Conservation (phyloP, 2,888 invertebrate genomes). For the Tiphia femorata region DNA sequence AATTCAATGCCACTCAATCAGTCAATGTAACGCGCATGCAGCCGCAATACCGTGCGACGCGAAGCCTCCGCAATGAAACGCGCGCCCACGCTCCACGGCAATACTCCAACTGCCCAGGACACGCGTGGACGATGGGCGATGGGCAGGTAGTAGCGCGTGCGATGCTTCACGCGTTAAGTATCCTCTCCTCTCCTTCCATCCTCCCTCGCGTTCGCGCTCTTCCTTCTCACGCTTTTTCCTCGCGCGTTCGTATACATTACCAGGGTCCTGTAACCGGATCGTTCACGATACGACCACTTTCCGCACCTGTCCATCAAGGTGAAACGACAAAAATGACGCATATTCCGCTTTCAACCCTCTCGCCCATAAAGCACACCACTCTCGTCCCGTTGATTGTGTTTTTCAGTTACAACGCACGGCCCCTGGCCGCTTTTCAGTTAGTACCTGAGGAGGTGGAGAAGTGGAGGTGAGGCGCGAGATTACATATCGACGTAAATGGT, state of each 20-base stretch:
- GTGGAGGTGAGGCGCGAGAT: too few relatives aligned
- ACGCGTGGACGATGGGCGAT: too few relatives aligned
- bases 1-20: constrained; percentile 68
- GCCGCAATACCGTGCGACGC: constrained; percentile 44
- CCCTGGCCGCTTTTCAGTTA: too few relatives aligned
- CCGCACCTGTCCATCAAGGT: constrained; percentile 36
- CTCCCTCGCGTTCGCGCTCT: background rate
- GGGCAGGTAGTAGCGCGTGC: too few relatives aligned
- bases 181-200: constrained; percentile 16
- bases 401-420: too few relatives aligned
- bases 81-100: constrained; percentile 23
- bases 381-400: too few relatives aligned
- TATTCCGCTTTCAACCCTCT: too few relatives aligned
- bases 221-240: background rate
- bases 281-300: constrained; percentile 15
- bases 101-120: too few relatives aligned
- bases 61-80: constrained; percentile 42
- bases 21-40: constrained; percentile 65
- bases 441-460: too few relatives aligned
- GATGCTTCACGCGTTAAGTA: constrained; percentile 46
- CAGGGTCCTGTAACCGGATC: constrained; percentile 38
- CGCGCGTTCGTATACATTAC: background rate
- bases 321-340: constrained; percentile 32
- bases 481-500: too few relatives aligned
- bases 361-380: too few relatives aligned